Percentiles rank a stretch among this genome's conserved stretches.
Evolutionary conservation across 37 sponge, comb jelly and placozoan genomes (phyloP).

Genomic region (Tethya wilhelma): DNA sequence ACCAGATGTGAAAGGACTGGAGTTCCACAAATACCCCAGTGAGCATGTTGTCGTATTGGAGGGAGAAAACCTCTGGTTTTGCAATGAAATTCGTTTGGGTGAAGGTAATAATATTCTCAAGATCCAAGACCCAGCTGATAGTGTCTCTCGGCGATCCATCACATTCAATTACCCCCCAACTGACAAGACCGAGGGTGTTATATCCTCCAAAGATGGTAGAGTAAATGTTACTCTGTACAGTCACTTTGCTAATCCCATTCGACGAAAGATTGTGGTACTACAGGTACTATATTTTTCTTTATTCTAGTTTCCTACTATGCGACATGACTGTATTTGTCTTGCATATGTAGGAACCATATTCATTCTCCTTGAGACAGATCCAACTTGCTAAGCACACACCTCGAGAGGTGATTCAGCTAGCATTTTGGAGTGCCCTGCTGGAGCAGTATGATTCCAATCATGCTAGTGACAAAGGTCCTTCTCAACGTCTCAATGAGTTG

Average conservation of each 20-base stretch:
- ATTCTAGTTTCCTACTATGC: neutral
- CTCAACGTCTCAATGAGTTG: conserved; percentile 16
- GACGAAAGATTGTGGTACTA: neutral
- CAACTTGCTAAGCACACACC: conserved; percentile 70
- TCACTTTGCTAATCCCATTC: conserved; percentile 22
- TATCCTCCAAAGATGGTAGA: neutral
- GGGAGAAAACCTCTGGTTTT: conserved; percentile 43
- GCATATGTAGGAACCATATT: conserved; percentile 21
- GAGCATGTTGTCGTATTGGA: conserved; percentile 23
- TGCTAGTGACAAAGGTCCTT: neutral
- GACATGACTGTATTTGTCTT: neutral
- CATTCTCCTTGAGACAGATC: conserved; percentile 40
- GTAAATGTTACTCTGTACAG: conserved; percentile 22
- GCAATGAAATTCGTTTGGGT: conserved; percentile 14
- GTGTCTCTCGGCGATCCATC: neutral
- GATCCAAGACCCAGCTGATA: conserved; percentile 2
- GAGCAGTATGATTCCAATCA: conserved; percentile 19
- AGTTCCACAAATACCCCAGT: conserved; percentile 15
- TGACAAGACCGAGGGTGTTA: neutral
- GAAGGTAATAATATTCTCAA: neutral
- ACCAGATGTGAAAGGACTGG: conserved; percentile 7
- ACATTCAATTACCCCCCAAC: conserved; percentile 9
- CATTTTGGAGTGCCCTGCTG: conserved; percentile 58
- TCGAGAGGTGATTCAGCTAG: conserved; percentile 47
- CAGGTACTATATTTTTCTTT: conserved; percentile 5